Evolutionary conservation across 2,888 invertebrate genomes (phyloP), one percentile per base, ranked within the genome.

Genomic region (Andrena bicolor): DNA sequence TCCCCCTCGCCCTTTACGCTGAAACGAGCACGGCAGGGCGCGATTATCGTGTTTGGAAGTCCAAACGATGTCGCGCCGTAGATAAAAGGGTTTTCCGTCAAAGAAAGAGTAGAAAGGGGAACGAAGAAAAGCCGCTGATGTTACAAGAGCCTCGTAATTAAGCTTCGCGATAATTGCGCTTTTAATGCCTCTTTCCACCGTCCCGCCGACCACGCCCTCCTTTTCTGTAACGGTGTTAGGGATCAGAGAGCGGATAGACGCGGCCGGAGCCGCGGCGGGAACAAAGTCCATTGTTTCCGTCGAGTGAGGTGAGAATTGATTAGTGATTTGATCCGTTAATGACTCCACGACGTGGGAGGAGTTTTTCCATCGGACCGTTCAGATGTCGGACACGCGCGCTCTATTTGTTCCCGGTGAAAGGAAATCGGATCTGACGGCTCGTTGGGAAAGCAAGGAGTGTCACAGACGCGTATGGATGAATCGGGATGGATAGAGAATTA

Each of bases 101-200:
- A 76, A 68, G 73, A 58, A 70, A 61, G 60, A 61, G 51, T 63
- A n/a, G 2, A 20, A 48, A 61, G 26, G 66, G 20, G 66, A 64
- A 32, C 49, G 61, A 72, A 26, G 82, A 60, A 68, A 77, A 77
- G 64, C 82, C 74, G 78, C 68, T 84, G 86, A 82, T 86, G 69
- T 82, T 84, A 86, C 87, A 78, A 87, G 83, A 83, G 82, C 68
- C 71, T 78, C 79, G 86, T 89, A 89, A 89, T 89, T 89, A 89
- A 87, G 82, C 78, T 70, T 70, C 63, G 73, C 80, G 83, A 88
- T 88, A 89, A 89, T 89, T 89, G 84, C 76, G 64, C 88, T 84
- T 86, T 85, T 89, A 86, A 89, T 81, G 81, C 85, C 64, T 48
- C 77, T 72, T 78, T 78, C 66, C 73, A 28, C 26, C 26, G 75